A percentile compares a stretch with the other conserved stretches of the same genome.
Evolutionary conservation across 1,140 invertebrate genomes (phyloP).

Genomic region (Coelopa frigida): DNA sequence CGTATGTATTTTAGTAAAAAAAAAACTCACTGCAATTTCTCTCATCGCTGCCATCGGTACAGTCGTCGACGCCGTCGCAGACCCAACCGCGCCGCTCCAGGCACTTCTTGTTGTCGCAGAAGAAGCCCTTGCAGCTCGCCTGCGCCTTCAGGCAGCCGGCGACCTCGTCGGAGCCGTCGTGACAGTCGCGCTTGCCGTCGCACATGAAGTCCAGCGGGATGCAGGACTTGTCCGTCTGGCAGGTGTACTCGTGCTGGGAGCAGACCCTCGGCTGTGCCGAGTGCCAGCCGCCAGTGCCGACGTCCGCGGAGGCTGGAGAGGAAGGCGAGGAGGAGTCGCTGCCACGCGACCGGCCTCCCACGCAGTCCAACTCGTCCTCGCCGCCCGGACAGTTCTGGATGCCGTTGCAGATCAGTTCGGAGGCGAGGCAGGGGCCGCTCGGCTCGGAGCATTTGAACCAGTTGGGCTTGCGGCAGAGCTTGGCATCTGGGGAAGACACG

Average conservation of each 20-base stretch:
- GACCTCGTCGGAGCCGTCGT: slow-evolving; percentile 68
- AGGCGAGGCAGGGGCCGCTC: slow-evolving; percentile 43
- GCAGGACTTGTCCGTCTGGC: slow-evolving; percentile 54
- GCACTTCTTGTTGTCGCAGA: slow-evolving; percentile 34
- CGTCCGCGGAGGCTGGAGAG: neutral
- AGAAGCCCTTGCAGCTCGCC: slow-evolving; percentile 26
- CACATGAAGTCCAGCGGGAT: slow-evolving; percentile 60
- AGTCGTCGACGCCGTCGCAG: slow-evolving; percentile 50
- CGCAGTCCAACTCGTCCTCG: slow-evolving; percentile 45
- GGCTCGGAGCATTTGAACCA: slow-evolving; percentile 36
- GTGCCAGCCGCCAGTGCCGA: slow-evolving; percentile 9
- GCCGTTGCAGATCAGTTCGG: slow-evolving; percentile 46
- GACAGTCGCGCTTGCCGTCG: slow-evolving; percentile 67
- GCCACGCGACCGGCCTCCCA: neutral
- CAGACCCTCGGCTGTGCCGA: slow-evolving; percentile 39
- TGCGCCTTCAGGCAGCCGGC: slow-evolving; percentile 44
- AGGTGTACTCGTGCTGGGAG: slow-evolving; percentile 48
- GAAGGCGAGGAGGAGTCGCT: neutral
- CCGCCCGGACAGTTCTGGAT: slow-evolving; percentile 49
- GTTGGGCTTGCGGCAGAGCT: slow-evolving; percentile 36
- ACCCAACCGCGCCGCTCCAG: slow-evolving; percentile 29
- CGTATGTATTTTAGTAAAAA: neutral
- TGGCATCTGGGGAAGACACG: slow-evolving; percentile 20
- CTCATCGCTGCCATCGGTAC: slow-evolving; percentile 60
- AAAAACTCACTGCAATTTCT: slow-evolving; percentile 51